A percentile compares a stretch with the other conserved stretches of the same genome.
These are phyloP conservation scores for Deilephila elpenor DNA, from an alignment of 2,888 invertebrate genomes.

Conservation along the genomic window DNA sequence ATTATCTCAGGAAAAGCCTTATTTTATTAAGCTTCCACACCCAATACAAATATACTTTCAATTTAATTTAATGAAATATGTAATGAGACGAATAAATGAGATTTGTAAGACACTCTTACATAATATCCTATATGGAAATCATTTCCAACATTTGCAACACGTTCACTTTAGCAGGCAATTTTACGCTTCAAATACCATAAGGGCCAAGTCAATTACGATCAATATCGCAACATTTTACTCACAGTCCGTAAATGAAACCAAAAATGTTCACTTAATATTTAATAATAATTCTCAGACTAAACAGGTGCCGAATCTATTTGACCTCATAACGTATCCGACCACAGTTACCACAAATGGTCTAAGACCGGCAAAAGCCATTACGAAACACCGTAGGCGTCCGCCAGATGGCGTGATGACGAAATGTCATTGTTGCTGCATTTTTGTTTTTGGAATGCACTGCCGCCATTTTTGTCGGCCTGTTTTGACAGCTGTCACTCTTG, in stretches of 20 bases:
- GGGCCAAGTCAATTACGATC: conserved; percentile 19
- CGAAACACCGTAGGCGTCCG: conserved; percentile 53
- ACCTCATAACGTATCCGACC: conserved; percentile 19
- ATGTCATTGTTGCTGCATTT: conserved; percentile 45
- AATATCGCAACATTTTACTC: neutral
- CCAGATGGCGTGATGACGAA: conserved; percentile 63
- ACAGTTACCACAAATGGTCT: conserved; percentile 22
- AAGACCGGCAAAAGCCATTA: conserved; percentile 32
- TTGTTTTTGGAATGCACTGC: conserved; percentile 49
- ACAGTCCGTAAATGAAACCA: neutral
- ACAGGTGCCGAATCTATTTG: conserved; percentile 19
- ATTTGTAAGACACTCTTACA: neutral
- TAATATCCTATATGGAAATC: neutral
- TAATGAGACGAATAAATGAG: neutral
- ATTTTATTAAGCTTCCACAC: too few relatives aligned
- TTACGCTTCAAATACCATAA: conserved; percentile 18
- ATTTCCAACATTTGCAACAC: conserved; percentile 7
- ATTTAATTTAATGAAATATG: neutral
- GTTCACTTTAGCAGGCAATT: conserved; percentile 15
- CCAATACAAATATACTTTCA: neutral
- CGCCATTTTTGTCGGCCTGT: conserved; percentile 37
- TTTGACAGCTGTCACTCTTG: conserved; percentile 51
- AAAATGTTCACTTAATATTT: neutral
- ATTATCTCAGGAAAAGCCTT: too few relatives aligned
- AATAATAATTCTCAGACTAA: neutral